Conservation (phyloP, 2,113 vertebrate species). For the Xiphophorus hellerii region DNA sequence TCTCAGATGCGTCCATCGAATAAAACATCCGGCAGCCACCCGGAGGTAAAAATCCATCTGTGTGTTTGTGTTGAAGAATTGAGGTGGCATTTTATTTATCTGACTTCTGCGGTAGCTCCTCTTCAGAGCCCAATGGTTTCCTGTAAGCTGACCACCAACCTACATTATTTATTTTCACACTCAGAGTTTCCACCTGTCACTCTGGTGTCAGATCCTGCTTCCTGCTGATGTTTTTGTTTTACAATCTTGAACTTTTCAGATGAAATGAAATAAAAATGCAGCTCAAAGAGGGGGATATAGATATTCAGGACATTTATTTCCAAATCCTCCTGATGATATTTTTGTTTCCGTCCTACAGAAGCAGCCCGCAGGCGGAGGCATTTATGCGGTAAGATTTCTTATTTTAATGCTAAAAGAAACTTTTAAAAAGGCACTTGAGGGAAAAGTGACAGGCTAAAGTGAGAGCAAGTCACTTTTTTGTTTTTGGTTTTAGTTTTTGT, state of each 20-base stretch:
- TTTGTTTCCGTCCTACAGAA: conserved; percentile 55
- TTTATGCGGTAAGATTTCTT: conserved; percentile 72
- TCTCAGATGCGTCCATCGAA: conserved; percentile 3
- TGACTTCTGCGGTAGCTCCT: not conserved
- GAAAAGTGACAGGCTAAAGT: conserved; percentile 16
- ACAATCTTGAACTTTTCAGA: not conserved
- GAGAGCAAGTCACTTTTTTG: not conserved
- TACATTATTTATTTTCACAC: conserved; percentile 22
- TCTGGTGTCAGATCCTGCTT: conserved; percentile 28
- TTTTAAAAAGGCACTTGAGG: conserved; percentile 38
- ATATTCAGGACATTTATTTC: not conserved
- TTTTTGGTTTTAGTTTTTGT: not conserved
- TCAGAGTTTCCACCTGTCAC: conserved; percentile 42
- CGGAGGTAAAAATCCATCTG: conserved; percentile 37
- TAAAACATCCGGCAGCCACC: not conserved
- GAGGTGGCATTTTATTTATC: not conserved
- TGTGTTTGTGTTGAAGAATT: not conserved
- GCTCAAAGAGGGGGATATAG: not conserved
- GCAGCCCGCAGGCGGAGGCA: conserved; percentile 38
- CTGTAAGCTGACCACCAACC: conserved; percentile 57
- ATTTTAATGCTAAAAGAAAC: conserved; percentile 43
- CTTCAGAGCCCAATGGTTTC: conserved; percentile 35
- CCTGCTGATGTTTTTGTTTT: conserved; percentile 9
- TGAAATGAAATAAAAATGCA: not conserved
- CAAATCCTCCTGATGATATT: conserved; percentile 1